A percentile compares a stretch with the other conserved stretches of the same genome.
Conservation (phyloP, 2,888 invertebrate species). For the Tineola bisselliella region DNA sequence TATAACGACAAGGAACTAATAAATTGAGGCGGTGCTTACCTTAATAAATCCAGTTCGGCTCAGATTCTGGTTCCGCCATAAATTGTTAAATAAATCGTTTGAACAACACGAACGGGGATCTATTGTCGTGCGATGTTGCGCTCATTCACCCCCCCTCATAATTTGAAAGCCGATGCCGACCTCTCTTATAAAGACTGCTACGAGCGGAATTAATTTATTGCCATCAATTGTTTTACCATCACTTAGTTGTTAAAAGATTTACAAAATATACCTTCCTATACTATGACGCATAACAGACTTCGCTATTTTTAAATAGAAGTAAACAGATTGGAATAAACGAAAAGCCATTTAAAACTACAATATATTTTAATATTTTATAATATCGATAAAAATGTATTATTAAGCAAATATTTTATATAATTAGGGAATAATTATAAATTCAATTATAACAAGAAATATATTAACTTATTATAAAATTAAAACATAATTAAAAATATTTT, state of each 20-base stretch:
- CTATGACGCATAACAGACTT: too few species aligned
- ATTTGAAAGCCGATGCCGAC: slow-evolving; percentile 18
- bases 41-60: slow-evolving; percentile 56
- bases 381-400: too few species aligned
- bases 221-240: not conserved
- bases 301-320: too few species aligned
- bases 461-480: not conserved
- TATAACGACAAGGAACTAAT: slow-evolving; percentile 25
- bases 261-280: too few species aligned
- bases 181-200: not conserved
- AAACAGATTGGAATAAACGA: too few species aligned
- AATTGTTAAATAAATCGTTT: slow-evolving; percentile 59
- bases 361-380: too few species aligned
- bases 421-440: too few species aligned
- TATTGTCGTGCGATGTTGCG: slow-evolving; percentile 26
- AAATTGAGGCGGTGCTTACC: slow-evolving; percentile 48
- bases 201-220: not conserved
- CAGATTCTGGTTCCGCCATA: slow-evolving; percentile 51
- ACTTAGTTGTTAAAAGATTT: not conserved
- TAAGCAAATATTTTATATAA: too few species aligned
- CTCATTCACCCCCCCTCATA: slow-evolving; percentile 30
- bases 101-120: slow-evolving; percentile 32
- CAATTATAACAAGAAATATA: not conserved
- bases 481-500: too few species aligned
- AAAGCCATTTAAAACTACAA: too few species aligned